phyloP scores from a whole-genome alignment of 2,113 vertebrate species.

The Grus americana region DNA sequence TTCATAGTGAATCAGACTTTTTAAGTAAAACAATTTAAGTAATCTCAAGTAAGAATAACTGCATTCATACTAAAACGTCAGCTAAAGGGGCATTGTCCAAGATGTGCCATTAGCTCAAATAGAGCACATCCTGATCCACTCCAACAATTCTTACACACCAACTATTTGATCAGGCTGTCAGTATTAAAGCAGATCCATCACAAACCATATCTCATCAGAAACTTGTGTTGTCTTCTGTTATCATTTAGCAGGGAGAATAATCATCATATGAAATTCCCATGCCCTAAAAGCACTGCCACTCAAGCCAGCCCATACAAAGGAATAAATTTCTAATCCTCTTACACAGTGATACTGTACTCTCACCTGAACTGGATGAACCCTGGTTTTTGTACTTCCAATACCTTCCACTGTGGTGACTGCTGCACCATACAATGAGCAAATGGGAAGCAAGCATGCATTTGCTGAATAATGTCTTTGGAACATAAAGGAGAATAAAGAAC shows the following conservation, averaged over 20 bases:
- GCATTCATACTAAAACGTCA: background rate
- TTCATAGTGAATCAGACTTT: background rate
- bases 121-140: background rate
- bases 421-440: slow-evolving; percentile 79
- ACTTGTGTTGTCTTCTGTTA: background rate
- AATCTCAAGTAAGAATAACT: background rate
- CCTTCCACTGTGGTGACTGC: slow-evolving; percentile 85
- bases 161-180: background rate
- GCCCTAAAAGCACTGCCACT: background rate
- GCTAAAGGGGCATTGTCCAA: background rate
- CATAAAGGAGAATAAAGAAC: slow-evolving; percentile 5
- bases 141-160: background rate
- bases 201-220: background rate
- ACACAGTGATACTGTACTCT: background rate
- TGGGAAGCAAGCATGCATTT: slow-evolving; percentile 82
- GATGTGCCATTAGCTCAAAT: background rate
- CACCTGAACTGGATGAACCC: slow-evolving; percentile 84
- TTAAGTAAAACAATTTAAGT: background rate
- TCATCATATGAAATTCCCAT: background rate
- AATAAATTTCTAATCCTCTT: background rate
- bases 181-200: background rate
- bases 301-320: background rate
- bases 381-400: slow-evolving; percentile 80
- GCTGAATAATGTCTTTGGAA: slow-evolving; percentile 78
- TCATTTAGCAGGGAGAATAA: background rate